These are phyloP conservation scores for Harpegnathos saltator DNA, from an alignment of 1,140 invertebrate genomes.

Conservation along the genomic window DNA sequence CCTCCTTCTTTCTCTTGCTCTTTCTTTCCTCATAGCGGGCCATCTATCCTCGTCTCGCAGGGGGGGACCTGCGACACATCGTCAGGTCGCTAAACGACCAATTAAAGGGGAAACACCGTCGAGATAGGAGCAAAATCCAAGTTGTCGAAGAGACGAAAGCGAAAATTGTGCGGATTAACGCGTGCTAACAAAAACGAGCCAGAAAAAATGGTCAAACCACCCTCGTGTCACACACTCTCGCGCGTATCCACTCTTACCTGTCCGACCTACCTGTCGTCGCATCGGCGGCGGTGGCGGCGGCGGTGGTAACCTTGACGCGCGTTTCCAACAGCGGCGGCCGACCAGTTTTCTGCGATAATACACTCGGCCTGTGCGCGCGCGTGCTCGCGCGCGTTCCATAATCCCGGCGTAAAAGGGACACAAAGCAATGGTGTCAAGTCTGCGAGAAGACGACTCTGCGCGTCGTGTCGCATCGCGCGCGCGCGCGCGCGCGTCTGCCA, in stretches of 20 bases:
- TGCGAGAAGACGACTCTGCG: conserved; percentile 56
- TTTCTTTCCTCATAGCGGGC: not conserved
- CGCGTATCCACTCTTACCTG: conserved; percentile 64
- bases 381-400: conserved; percentile 62
- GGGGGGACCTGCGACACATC: too few relatives aligned
- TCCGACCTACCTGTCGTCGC: conserved; percentile 62
- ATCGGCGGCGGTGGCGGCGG: conserved; percentile 10
- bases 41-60: too few relatives aligned
- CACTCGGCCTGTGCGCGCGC: not conserved
- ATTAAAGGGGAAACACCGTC: too few relatives aligned
- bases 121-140: too few relatives aligned
- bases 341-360: conserved; percentile 73
- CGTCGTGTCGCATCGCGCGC: not conserved
- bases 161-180: too few relatives aligned
- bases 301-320: conserved; percentile 68
- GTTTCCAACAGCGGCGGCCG: conserved; percentile 61
- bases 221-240: conserved; percentile 27
- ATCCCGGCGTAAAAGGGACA: conserved; percentile 74
- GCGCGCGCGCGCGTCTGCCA: too few relatives aligned
- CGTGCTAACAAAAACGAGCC: too few relatives aligned
- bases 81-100: too few relatives aligned
- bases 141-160: too few relatives aligned
- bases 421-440: conserved; percentile 74
- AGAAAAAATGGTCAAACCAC: too few relatives aligned
- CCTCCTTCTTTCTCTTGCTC: not conserved